These are phyloP conservation scores for Aphyosemion australe DNA, from an alignment of 2,113 vertebrate species.

Conservation along the genomic window DNA sequence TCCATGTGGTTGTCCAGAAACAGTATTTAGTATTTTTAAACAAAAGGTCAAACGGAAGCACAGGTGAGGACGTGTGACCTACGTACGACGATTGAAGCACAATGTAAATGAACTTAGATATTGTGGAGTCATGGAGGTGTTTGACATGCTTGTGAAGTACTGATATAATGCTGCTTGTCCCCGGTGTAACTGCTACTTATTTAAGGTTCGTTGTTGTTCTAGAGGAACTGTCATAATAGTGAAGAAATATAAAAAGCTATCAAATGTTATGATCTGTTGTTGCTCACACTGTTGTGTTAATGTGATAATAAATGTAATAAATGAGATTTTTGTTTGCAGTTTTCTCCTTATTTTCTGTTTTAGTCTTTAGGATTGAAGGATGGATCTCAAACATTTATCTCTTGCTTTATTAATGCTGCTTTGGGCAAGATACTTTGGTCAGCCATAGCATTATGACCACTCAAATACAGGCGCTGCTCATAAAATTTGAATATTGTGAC, in stretches of 20 bases:
- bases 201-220: conserved; percentile 38
- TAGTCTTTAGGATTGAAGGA: neutral
- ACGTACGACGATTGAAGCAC: conserved; percentile 49
- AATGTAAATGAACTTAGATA: conserved; percentile 55
- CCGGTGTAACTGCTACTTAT: conserved; percentile 32
- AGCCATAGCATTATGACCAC: neutral
- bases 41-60: conserved; percentile 21
- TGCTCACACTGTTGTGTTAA: conserved; percentile 48
- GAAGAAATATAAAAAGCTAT: conserved; percentile 3
- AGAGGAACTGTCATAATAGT: conserved; percentile 28
- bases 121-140: conserved; percentile 50
- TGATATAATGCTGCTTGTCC: neutral
- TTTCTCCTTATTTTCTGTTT: neutral
- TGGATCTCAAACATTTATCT: neutral
- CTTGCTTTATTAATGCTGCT: no score
- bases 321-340: conserved; percentile 4
- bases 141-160: conserved; percentile 36
- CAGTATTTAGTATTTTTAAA: neutral
- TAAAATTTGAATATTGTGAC: no score
- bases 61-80: conserved; percentile 35
- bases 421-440: neutral
- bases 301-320: conserved; percentile 61
- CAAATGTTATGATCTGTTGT: conserved; percentile 35
- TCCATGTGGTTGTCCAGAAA: conserved; percentile 25
- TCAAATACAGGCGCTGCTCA: no score